phyloP scores from a whole-genome alignment of 2,888 invertebrate species.

The Lamellibrachia satsuma region DNA sequence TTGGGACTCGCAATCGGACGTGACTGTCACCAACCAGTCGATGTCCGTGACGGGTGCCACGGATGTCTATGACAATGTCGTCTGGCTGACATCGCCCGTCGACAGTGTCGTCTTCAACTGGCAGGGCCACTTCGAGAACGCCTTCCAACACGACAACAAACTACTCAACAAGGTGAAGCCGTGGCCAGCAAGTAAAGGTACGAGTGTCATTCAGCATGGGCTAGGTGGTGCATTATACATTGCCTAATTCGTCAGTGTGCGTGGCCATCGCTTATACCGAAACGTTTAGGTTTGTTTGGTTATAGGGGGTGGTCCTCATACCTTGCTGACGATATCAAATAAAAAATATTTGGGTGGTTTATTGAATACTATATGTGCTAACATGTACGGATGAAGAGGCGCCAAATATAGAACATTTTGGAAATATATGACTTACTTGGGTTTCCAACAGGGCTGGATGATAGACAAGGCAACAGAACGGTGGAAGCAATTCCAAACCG shows the following conservation, averaged over 20 bases:
- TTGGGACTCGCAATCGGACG: conserved; percentile 23
- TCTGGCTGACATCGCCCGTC: background rate
- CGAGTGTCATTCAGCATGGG: too few species aligned
- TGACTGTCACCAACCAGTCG: background rate
- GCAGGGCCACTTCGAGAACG: conserved; percentile 20
- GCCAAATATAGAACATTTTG: too few species aligned
- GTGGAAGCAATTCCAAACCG: background rate
- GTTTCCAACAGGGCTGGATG: conserved; percentile 27
- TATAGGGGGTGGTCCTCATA: too few species aligned
- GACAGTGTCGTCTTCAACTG: conserved; percentile 20
- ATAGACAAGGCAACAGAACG: background rate
- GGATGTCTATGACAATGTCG: background rate
- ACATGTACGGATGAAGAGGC: too few species aligned
- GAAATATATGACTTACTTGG: too few species aligned
- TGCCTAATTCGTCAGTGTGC: too few species aligned
- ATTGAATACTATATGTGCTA: too few species aligned
- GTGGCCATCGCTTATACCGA: too few species aligned
- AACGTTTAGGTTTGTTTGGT: too few species aligned
- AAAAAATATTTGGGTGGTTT: too few species aligned
- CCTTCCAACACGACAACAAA: conserved; percentile 14
- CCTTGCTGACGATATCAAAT: too few species aligned
- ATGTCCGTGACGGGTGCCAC: background rate
- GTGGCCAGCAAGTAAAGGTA: background rate
- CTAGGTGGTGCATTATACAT: too few species aligned
- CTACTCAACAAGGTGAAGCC: background rate